Percentiles rank a stretch among this genome's conserved stretches.
These are phyloP conservation scores for Agapornis roseicollis DNA, from an alignment of 2,113 vertebrate species.

Conservation along the genomic window DNA sequence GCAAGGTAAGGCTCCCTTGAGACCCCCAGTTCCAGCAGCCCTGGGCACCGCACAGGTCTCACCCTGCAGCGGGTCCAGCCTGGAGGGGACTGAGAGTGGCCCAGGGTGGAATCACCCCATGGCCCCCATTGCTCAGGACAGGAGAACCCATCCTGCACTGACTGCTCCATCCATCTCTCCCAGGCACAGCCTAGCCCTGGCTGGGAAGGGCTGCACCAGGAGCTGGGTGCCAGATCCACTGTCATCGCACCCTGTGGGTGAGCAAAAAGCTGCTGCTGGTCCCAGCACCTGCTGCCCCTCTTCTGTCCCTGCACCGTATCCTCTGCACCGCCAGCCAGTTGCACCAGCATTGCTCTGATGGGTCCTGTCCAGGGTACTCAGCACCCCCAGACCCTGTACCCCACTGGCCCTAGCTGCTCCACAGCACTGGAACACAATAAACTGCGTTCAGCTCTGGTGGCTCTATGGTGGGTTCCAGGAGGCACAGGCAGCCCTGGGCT, in stretches of 20 bases:
- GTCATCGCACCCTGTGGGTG: fast-evolving
- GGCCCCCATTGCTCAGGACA: neutral
- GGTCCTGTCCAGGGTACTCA: neutral
- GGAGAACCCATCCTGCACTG: neutral
- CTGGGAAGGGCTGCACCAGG: neutral
- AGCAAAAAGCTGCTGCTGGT: neutral
- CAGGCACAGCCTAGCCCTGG: neutral
- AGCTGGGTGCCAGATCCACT: neutral
- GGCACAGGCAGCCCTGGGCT: neutral
- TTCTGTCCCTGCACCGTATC: fast-evolving
- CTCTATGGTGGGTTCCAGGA: neutral
- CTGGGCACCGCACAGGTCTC: fast-evolving
- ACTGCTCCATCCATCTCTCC: neutral
- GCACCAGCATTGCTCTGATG: neutral
- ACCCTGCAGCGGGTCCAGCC: neutral
- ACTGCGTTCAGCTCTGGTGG: neutral
- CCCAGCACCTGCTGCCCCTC: fast-evolving
- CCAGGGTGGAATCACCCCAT: neutral
- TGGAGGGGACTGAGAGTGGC: neutral
- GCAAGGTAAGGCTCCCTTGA: neutral
- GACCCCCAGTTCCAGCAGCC: neutral
- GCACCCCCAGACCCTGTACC: neutral
- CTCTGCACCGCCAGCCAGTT: neutral
- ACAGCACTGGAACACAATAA: neutral
- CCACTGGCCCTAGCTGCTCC: neutral